Evolutionary conservation across 2,797 vertebrate species (phyloP).

Genomic region (Hoplostethus mediterraneus): DNA sequence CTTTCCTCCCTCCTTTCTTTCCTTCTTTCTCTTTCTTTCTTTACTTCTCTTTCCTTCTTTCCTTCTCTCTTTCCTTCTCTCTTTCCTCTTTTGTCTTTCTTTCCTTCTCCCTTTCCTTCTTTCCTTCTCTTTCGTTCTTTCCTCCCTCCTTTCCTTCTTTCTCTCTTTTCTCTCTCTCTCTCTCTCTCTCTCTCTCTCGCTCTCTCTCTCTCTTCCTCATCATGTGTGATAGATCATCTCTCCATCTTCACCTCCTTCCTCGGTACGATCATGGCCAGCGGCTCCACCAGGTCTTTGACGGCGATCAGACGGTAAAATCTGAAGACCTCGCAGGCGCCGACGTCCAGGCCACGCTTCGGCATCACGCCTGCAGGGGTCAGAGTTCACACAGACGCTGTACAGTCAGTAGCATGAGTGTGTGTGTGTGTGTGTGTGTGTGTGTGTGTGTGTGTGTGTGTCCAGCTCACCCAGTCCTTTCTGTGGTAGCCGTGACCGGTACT

Average conservation of each 20-base stretch:
- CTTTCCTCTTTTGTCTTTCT: background rate
- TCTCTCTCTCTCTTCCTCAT: no score
- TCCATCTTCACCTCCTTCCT: conserved; percentile 80
- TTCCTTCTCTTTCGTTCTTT: no score
- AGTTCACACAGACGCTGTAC: background rate
- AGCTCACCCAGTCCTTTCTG: conserved; percentile 96
- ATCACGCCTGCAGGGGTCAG: conserved; percentile 83
- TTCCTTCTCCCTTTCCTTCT: background rate
- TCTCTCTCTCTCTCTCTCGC: no score
- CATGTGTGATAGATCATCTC: no score
- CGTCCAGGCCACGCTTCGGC: conserved; percentile 94
- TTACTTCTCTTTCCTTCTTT: background rate
- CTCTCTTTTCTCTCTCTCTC: background rate
- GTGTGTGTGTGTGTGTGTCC: background rate
- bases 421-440: no score
- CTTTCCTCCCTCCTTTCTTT: no score
- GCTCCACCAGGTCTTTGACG: conserved; percentile 87
- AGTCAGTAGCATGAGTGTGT: no score
- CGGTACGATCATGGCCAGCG: conserved; percentile 92
- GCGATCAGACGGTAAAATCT: conserved; percentile 92
- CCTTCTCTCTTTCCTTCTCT: background rate
- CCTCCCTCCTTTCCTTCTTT: conserved; percentile 34
- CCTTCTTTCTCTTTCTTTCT: no score
- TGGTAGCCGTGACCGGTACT: conserved; percentile 89
- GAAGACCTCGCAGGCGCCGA: conserved; percentile 91